Conservation (phyloP, 2,797 vertebrate species). For the Gallinago solitaria region DNA sequence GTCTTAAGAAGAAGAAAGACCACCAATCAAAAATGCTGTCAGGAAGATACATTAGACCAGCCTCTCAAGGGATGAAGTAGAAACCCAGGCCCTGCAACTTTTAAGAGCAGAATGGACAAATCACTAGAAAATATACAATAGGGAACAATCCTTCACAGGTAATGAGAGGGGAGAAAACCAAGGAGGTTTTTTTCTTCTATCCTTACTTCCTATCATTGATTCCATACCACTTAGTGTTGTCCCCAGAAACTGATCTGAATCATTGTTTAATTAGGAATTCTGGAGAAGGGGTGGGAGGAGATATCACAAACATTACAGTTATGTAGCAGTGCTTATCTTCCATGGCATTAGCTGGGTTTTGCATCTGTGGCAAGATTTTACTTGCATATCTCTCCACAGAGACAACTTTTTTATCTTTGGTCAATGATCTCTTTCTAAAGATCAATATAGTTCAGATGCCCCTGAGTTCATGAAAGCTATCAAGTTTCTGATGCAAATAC, state of each 20-base stretch:
- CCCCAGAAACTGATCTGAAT: conserved; percentile 24
- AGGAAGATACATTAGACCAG: conserved; percentile 35
- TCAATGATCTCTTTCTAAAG: not conserved
- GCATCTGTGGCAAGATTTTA: not conserved
- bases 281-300: not conserved
- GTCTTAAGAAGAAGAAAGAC: not conserved
- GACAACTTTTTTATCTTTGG: not conserved
- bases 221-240: conserved; percentile 2
- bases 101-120: conserved; percentile 40
- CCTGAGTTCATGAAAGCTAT: not conserved
- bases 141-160: conserved; percentile 62
- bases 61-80: conserved; percentile 5
- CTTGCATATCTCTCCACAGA: not conserved
- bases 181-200: not conserved
- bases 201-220: conserved; percentile 36
- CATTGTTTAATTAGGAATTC: not conserved
- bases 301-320: not conserved
- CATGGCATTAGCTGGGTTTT: not conserved
- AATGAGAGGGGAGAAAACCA: conserved; percentile 47
- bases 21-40: conserved; percentile 14
- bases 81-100: conserved; percentile 38
- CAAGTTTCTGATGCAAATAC: not conserved
- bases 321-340: not conserved
- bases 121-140: conserved; percentile 50
- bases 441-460: conserved; percentile 18